phyloP scores from a whole-genome alignment of 1,140 invertebrate species.

The Dendrolimus punctatus region DNA sequence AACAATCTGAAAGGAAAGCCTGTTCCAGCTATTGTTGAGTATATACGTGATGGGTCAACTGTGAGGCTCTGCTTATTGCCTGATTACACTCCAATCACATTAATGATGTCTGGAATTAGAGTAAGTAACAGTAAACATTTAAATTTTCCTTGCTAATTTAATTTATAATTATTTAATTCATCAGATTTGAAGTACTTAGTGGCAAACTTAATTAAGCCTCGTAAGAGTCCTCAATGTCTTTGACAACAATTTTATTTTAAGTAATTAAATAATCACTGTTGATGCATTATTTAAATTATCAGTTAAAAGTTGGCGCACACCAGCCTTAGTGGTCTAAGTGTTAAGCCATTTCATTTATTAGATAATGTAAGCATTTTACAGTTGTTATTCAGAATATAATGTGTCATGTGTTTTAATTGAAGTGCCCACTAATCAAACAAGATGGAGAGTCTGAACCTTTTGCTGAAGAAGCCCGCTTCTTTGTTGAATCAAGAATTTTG shows the following conservation, averaged over 20 bases:
- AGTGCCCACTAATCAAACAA: conserved; percentile 57
- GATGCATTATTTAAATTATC: too few relatives aligned
- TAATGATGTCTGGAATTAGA: conserved; percentile 95
- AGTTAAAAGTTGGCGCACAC: too few relatives aligned
- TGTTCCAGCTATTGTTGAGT: conserved; percentile 88
- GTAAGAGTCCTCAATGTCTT: too few relatives aligned
- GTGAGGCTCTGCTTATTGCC: conserved; percentile 91
- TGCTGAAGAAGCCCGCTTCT: conserved; percentile 78
- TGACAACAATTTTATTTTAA: too few relatives aligned
- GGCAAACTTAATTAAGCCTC: too few relatives aligned
- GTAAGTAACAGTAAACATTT: conserved; percentile 58
- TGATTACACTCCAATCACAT: conserved; percentile 87
- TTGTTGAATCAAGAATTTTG: conserved; percentile 91
- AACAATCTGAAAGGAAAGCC: conserved; percentile 59
- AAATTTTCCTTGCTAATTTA: too few relatives aligned
- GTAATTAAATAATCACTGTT: too few relatives aligned
- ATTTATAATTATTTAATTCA: too few relatives aligned
- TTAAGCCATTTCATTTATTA: too few relatives aligned
- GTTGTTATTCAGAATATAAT: not conserved
- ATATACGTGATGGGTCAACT: conserved; percentile 97
- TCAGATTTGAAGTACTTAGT: too few relatives aligned
- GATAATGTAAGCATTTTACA: too few relatives aligned
- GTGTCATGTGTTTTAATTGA: not conserved
- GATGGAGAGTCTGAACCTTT: conserved; percentile 71
- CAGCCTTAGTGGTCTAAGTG: too few relatives aligned